Evolutionary conservation across 2,888 invertebrate species (phyloP).

Genomic region (Pterostichus madidus): DNA sequence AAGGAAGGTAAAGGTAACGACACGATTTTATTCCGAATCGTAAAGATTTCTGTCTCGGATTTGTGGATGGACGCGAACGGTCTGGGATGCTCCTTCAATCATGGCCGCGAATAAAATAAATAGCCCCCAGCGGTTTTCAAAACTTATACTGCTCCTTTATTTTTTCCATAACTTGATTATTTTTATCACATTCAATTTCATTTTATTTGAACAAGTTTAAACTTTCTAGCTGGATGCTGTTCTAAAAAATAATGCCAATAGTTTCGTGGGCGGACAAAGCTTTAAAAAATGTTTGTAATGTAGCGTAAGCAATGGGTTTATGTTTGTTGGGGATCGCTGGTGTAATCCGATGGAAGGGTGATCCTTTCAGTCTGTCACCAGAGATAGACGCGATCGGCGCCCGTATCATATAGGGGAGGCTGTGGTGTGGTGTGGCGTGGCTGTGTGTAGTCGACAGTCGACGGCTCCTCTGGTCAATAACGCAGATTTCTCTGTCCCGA

Average conservation of each 20-base stretch:
- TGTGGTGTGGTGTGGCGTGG: not conserved
- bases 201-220: slow-evolving; percentile 14
- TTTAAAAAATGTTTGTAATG: slow-evolving; percentile 7
- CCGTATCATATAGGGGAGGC: slow-evolving; percentile 28
- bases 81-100: slow-evolving; percentile 46
- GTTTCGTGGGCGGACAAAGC: not conserved
- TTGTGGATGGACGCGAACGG: slow-evolving; percentile 52
- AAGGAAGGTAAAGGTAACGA: slow-evolving; percentile 65
- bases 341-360: not conserved
- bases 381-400: slow-evolving; percentile 17
- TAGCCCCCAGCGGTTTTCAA: slow-evolving; percentile 46
- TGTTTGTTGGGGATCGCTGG: slow-evolving; percentile 25
- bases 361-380: slow-evolving; percentile 17
- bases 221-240: not conserved
- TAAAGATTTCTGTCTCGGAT: slow-evolving; percentile 65
- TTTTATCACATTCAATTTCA: slow-evolving; percentile 23
- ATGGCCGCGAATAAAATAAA: slow-evolving; percentile 60
- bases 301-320: slow-evolving; percentile 7
- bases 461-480: slow-evolving; percentile 50
- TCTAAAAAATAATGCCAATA: slow-evolving; percentile 29
- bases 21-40: slow-evolving; percentile 59
- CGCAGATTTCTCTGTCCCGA: slow-evolving; percentile 48
- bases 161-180: not conserved
- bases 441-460: too few relatives aligned
- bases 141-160: not conserved